These are phyloP conservation scores for Adineta ricciae DNA, from an alignment of 2,888 invertebrate genomes.

Conservation along the genomic window DNA sequence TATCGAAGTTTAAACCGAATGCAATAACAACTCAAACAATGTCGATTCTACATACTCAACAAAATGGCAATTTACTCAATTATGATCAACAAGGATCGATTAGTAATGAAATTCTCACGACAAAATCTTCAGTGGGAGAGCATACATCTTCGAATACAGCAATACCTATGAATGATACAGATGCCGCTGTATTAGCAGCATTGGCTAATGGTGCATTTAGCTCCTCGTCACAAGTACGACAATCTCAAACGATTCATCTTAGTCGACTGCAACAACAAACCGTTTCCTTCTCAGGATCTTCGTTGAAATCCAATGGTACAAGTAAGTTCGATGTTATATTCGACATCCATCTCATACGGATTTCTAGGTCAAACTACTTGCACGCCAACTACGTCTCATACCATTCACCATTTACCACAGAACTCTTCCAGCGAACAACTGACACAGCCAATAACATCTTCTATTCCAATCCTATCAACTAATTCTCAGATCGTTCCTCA, in stretches of 20 bases:
- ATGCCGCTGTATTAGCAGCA: background rate
- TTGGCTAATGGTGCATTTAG: background rate
- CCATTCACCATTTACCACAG: background rate
- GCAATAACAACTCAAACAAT: constrained; percentile 10
- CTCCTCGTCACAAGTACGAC: background rate
- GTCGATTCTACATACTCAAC: constrained; percentile 7
- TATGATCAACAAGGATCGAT: background rate
- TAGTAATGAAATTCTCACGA: background rate
- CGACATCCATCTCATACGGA: background rate
- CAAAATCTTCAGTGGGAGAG: background rate
- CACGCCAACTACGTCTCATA: background rate
- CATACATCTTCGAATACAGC: background rate
- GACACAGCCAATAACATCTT: background rate
- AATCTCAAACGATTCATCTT: background rate
- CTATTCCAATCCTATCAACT: background rate
- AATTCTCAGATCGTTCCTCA: background rate
- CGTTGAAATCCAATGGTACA: background rate
- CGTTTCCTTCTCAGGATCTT: background rate
- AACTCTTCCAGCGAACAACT: background rate
- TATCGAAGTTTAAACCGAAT: background rate
- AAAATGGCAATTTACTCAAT: background rate
- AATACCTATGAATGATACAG: background rate
- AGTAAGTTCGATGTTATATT: background rate
- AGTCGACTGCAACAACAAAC: background rate
- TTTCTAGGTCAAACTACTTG: background rate